phyloP scores from a whole-genome alignment of 2,797 vertebrate species.

The Platyrinchus mystaceus region DNA sequence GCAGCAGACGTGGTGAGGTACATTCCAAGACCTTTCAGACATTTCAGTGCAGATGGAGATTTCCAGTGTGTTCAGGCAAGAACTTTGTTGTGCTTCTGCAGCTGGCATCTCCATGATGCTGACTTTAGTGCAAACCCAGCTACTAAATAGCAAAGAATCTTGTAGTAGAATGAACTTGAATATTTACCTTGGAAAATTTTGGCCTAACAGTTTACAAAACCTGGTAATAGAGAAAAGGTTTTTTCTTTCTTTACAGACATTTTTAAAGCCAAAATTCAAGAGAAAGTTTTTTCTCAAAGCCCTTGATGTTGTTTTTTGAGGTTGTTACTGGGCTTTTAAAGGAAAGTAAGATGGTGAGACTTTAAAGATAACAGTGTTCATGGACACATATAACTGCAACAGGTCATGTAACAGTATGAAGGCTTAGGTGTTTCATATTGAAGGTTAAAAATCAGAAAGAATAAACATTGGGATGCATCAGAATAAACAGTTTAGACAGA shows the following conservation, averaged over 20 bases:
- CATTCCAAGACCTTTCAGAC: not conserved
- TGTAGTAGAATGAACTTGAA: not conserved
- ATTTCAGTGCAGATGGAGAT: not conserved
- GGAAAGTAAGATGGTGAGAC: not conserved
- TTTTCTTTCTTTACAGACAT: not conserved
- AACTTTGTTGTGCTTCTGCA: not conserved
- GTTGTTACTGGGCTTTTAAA: not conserved
- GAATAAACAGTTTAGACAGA: not conserved
- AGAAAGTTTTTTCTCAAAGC: not conserved
- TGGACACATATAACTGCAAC: not conserved
- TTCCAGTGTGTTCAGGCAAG: not conserved
- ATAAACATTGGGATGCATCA: not conserved
- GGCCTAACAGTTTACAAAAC: not conserved
- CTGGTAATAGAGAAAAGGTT: not conserved
- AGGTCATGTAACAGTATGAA: not conserved
- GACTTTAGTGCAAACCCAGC: not conserved
- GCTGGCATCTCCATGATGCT: not conserved
- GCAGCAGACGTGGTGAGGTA: not conserved
- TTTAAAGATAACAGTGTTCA: not conserved
- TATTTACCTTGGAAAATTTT: not conserved
- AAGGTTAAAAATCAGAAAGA: conserved; percentile 20
- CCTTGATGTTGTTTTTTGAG: not conserved
- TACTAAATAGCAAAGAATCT: not conserved
- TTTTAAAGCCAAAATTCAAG: not conserved
- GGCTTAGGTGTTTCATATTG: not conserved